A percentile compares a stretch with the other conserved stretches of the same genome.
Evolutionary conservation across 2,888 invertebrate genomes (phyloP).

Genomic region (Conchocele bisecta): DNA sequence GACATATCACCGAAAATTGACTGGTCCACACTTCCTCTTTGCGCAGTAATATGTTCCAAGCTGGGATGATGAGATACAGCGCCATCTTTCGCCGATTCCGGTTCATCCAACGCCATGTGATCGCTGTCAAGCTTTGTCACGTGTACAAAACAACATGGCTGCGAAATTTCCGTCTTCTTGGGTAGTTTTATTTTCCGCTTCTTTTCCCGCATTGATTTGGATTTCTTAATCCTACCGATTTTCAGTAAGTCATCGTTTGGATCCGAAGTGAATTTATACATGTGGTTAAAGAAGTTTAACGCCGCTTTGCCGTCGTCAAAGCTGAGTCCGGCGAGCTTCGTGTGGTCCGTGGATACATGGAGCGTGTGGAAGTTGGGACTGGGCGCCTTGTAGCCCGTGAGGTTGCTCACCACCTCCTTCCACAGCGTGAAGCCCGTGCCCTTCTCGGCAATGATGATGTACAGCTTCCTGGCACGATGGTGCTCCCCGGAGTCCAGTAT

Average conservation of each 20-base stretch:
- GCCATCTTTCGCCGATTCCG: conserved; percentile 6
- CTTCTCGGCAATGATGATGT: conserved; percentile 89
- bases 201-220: conserved; percentile 68
- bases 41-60: conserved; percentile 47
- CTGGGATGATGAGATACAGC: conserved; percentile 54
- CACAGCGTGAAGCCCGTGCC: conserved; percentile 92
- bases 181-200: conserved; percentile 85
- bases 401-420: conserved; percentile 91
- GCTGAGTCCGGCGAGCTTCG: conserved; percentile 90
- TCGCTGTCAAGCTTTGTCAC: conserved; percentile 88
- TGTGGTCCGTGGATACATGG: conserved; percentile 90
- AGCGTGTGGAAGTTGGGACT: conserved; percentile 90
- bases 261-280: conserved; percentile 88
- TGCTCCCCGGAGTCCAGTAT: conserved; percentile 91
- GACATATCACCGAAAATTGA: conserved; percentile 38
- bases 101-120: conserved; percentile 21
- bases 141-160: conserved; percentile 93
- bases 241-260: conserved; percentile 91
- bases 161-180: conserved; percentile 91
- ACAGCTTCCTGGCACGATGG: conserved; percentile 84
- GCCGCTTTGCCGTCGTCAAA: conserved; percentile 90
- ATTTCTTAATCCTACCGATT: conserved; percentile 84
- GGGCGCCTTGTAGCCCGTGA: conserved; percentile 88
- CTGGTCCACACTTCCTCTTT: conserved; percentile 22
- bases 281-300: conserved; percentile 85